These are phyloP conservation scores for Platanista minor DNA, from an alignment of 2,113 vertebrate genomes.

Conservation along the genomic window DNA sequence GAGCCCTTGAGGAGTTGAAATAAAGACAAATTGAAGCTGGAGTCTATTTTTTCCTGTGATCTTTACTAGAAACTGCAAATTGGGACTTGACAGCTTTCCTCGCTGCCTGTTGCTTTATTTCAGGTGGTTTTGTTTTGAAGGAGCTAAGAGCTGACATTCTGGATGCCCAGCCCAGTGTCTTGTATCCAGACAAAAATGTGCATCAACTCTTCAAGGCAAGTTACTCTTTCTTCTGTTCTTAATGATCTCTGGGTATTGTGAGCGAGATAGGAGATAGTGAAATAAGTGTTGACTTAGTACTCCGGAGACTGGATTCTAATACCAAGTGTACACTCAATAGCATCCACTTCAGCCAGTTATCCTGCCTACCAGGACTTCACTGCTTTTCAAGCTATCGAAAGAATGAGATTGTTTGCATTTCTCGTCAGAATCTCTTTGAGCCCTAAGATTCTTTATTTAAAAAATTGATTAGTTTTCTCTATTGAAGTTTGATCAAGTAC, in stretches of 20 bases:
- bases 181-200: conserved; percentile 20
- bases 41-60: conserved; percentile 61
- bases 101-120: conserved; percentile 69
- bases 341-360: neutral
- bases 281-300: neutral
- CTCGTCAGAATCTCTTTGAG: neutral
- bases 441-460: neutral
- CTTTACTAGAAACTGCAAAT: conserved; percentile 13
- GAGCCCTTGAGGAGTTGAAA: conserved; percentile 60
- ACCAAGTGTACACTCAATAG: neutral
- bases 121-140: conserved; percentile 69
- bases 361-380: neutral
- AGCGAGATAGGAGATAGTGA: neutral
- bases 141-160: conserved; percentile 56
- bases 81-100: conserved; percentile 54
- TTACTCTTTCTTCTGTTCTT: conserved; percentile 35
- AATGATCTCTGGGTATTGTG: conserved; percentile 39
- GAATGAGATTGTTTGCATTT: neutral
- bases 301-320: neutral
- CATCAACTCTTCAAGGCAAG: conserved; percentile 15
- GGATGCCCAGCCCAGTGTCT: conserved; percentile 5
- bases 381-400: neutral
- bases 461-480: neutral
- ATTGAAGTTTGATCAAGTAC: neutral
- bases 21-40: conserved; percentile 49